phyloP scores from a whole-genome alignment of 2,797 vertebrate genomes.

The Crax fasciolata region DNA sequence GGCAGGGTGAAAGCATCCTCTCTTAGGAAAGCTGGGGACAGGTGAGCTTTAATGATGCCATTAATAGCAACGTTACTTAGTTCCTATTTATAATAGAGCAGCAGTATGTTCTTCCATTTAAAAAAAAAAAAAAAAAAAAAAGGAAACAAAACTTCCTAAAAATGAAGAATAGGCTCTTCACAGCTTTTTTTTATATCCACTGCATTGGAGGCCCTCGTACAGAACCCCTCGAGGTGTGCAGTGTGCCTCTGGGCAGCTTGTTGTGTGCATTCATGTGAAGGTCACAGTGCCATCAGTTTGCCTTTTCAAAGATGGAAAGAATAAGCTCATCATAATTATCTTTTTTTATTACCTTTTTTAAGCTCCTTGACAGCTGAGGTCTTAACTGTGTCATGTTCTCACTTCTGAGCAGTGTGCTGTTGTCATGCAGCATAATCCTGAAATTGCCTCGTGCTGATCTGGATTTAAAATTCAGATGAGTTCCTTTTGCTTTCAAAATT shows the following conservation, averaged over 20 bases:
- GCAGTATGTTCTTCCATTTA: not conserved
- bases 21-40: not conserved
- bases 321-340: not conserved
- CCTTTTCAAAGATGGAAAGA: not conserved
- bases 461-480: not conserved
- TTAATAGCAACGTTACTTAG: not conserved
- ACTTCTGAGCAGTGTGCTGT: not conserved
- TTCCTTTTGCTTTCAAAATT: not conserved
- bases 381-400: accelerated
- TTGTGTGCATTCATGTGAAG: not conserved
- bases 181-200: not conserved
- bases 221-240: not conserved
- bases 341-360: not conserved
- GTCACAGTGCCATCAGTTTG: not conserved
- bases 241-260: accelerated
- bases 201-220: not conserved
- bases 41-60: not conserved
- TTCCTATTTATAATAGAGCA: not conserved
- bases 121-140: not conserved
- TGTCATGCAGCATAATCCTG: accelerated
- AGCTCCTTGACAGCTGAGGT: accelerated
- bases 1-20: not conserved
- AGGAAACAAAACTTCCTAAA: not conserved
- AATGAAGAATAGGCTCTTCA: not conserved
- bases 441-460: not conserved